These are phyloP conservation scores for Bombyx mori DNA, from an alignment of 1,140 invertebrate species.

Conservation along the genomic window ASM3026992v2 NC_085116.1:3629001-3629500, in stretches of 20 bases:
- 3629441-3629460: not conserved
- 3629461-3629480: not conserved
- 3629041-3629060: too few species aligned
- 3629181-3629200: too few species aligned
- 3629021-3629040: too few species aligned
- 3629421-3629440: not conserved
- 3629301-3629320: slow-evolving; percentile 62
- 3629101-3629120: too few species aligned
- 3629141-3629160: too few species aligned
- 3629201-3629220: too few species aligned
- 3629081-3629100: too few species aligned
- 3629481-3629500: too few species aligned
- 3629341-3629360: slow-evolving; percentile 76
- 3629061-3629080: too few species aligned
- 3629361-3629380: slow-evolving; percentile 75
- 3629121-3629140: too few species aligned
- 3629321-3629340: slow-evolving; percentile 57
- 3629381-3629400: slow-evolving; percentile 69
- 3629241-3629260: slow-evolving; percentile 77
- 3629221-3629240: slow-evolving; percentile 9
- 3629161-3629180: too few species aligned
- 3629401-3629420: slow-evolving; percentile 18
- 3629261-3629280: slow-evolving; percentile 78
- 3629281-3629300: slow-evolving; percentile 76
- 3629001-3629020: too few species aligned